Percentiles rank a stretch among this genome's conserved stretches.
These are phyloP conservation scores for Desmophyllum pertusum DNA, from an alignment of 92 coral and sea anemone genomes.

Conservation along the genomic window DNA sequence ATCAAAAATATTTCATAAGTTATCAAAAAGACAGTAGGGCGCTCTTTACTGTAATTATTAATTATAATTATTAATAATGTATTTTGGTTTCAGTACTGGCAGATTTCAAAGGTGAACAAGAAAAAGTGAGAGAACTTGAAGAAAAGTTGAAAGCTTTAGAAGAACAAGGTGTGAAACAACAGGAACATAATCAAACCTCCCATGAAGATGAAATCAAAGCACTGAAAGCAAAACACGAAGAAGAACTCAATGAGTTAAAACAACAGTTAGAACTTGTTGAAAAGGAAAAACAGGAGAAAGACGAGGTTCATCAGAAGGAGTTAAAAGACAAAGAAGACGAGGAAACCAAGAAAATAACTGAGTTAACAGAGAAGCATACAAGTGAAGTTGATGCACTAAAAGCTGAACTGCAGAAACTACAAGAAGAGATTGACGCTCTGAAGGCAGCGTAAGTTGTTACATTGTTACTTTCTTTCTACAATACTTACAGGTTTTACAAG, in stretches of 20 bases:
- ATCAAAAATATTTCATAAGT: no score
- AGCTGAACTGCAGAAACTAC: constrained; percentile 69
- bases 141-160: constrained; percentile 71
- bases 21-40: no score
- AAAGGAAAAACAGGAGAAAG: constrained; percentile 76
- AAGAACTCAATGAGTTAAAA: constrained; percentile 68
- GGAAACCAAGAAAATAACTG: constrained; percentile 64
- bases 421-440: constrained; percentile 69
- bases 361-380: constrained; percentile 70
- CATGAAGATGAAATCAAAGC: constrained; percentile 74
- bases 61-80: background rate
- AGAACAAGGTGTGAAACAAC: constrained; percentile 62
- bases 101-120: constrained; percentile 75
- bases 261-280: constrained; percentile 75
- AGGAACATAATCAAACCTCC: constrained; percentile 57
- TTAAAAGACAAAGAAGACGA: constrained; percentile 71
- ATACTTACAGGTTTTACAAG: background rate
- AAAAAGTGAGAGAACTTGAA: constrained; percentile 73
- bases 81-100: constrained; percentile 67
- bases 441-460: constrained; percentile 36
- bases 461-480: background rate
- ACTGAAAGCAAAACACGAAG: constrained; percentile 67
- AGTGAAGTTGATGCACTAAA: constrained; percentile 70
- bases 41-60: background rate
- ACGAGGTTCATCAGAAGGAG: constrained; percentile 60